A percentile compares a stretch with the other conserved stretches of the same genome.
Evolutionary conservation across 2,113 vertebrate genomes (phyloP).

Genomic region (Hypanus sabinus): DNA sequence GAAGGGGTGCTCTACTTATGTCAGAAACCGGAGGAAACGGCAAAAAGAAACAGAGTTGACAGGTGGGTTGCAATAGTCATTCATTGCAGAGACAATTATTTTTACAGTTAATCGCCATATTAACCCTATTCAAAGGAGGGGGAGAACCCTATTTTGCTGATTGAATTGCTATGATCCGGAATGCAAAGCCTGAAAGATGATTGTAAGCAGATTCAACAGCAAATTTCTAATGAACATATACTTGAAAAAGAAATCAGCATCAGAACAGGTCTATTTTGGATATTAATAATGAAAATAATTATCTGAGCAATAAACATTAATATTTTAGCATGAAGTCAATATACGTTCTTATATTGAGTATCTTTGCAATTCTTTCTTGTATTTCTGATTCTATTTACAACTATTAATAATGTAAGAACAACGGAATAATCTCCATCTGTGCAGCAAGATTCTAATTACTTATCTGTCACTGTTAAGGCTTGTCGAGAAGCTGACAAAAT

Average conservation of each 20-base stretch:
- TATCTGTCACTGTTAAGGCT: background rate
- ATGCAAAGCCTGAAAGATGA: background rate
- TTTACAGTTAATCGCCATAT: too few relatives aligned
- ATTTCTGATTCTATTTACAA: too few relatives aligned
- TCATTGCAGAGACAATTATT: too few relatives aligned
- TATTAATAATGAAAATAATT: background rate
- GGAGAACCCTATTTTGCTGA: background rate
- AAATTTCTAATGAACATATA: background rate
- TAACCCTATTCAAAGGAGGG: too few relatives aligned
- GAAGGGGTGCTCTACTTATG: too few relatives aligned
- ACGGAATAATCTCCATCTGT: background rate
- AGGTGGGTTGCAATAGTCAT: too few relatives aligned
- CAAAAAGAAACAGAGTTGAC: background rate
- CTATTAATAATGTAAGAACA: background rate
- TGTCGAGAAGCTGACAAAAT: background rate
- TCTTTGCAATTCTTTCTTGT: background rate
- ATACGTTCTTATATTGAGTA: background rate
- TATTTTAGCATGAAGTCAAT: background rate
- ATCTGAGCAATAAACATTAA: background rate
- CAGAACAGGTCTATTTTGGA: background rate
- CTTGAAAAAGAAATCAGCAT: background rate
- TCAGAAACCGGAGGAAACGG: too few relatives aligned
- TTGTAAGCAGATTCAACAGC: background rate
- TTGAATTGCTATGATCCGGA: background rate
- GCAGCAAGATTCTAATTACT: background rate